Evolutionary conservation across 1,140 invertebrate species (phyloP).

Genomic region (Cotesia glomerata): DNA sequence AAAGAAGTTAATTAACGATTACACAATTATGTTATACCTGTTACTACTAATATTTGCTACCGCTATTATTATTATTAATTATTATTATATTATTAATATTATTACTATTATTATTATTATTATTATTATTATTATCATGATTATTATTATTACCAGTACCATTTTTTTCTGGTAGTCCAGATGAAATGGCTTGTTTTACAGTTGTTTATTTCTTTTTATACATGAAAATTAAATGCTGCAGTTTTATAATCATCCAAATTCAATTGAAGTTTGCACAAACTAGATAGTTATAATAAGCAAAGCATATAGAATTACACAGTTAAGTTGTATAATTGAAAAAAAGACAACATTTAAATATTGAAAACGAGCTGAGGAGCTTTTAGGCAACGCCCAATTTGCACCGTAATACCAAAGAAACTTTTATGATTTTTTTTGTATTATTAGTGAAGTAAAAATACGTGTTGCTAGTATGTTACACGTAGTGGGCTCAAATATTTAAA

Average conservation of each 20-base stretch:
- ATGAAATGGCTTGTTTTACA: conserved; percentile 31
- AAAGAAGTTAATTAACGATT: conserved; percentile 56
- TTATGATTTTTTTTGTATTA: conserved; percentile 53
- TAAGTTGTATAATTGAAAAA: neutral
- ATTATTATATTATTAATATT: too few species aligned
- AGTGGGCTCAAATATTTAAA: neutral
- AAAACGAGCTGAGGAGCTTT: conserved; percentile 31
- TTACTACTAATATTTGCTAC: conserved; percentile 37
- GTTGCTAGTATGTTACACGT: neutral
- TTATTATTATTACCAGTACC: conserved; percentile 42
- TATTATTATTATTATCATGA: conserved; percentile 40
- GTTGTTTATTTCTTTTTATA: conserved; percentile 31
- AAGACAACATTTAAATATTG: conserved; percentile 16
- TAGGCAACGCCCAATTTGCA: conserved; percentile 39
- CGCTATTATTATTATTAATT: conserved; percentile 34
- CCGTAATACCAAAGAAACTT: conserved; percentile 57
- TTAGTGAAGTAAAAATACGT: conserved; percentile 43
- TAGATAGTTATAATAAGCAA: neutral
- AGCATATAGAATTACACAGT: too few species aligned
- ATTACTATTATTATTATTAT: conserved; percentile 13
- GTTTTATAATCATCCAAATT: neutral
- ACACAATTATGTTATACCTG: conserved; percentile 56
- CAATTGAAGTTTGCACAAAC: neutral
- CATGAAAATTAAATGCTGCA: neutral
- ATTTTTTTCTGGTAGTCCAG: conserved; percentile 29